Base-by-base conservation (phyloP, 2,888 invertebrate species). In the Bembecia ichneumoniformis region DNA sequence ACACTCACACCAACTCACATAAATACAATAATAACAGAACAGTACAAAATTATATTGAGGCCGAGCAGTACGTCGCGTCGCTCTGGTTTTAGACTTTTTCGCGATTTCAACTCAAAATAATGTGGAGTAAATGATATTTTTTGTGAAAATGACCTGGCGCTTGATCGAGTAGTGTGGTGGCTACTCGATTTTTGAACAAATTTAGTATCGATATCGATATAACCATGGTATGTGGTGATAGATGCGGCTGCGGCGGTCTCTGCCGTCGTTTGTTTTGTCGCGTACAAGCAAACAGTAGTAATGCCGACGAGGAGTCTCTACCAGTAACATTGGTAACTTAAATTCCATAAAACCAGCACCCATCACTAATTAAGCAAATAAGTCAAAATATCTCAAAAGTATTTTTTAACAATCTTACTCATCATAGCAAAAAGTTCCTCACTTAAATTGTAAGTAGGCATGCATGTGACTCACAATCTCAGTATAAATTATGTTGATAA, bases 231-330 rank as follows among this genome's bases (percentile, higher is more conserved):
- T 75, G 78, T 51, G 70, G 64, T 43, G 68, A 66, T 52, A 70
- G 67, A 62, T 82, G 82, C 58, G 68, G 74, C 36, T 84, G 84
- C 58, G 68, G 76, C 51, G 73, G 74, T 28, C 70, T 82, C 56
- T 84, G 84, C 58, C 74, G 75, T 46, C 74, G 77, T 54, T 55
- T 84, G 52, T 82, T 82, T 66, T 82, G 82, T 61, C 76, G 80
- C 52, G 55, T 62, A 20, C 65, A 62, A 17, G 58, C 64, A 9
- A 58, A 69, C 44, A 60, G 55, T 36, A 40, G 43, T 50, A 43
- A 46, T 9, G 28, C 62, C 44, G 55, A 52, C 16, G 65, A 66
- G 48, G 64, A 66, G 46, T 58, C 63, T 45, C 60, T 66, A 51
- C 76, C 74, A 47, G 66, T 75, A 48, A 70, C 77, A 47, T 67